Conservation (phyloP, 2,888 invertebrate genomes). For the Caenorhabditis doughertyi region DNA sequence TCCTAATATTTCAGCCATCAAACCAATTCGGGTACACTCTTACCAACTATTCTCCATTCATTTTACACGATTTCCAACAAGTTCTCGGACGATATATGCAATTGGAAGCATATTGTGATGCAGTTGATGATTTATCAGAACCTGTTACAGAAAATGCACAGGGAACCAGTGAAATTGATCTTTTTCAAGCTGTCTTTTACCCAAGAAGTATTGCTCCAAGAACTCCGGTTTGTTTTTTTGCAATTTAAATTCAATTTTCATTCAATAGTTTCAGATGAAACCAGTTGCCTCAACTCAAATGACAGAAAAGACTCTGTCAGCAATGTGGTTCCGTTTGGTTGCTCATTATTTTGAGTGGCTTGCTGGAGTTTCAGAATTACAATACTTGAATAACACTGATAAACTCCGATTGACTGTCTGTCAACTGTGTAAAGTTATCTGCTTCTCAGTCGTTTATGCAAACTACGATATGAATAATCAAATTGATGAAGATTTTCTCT, state of each 20-base stretch:
- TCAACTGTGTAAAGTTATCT: conserved; percentile 64
- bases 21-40: conserved; percentile 43
- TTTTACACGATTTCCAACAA: conserved; percentile 28
- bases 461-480: conserved; percentile 38
- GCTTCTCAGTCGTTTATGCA: conserved; percentile 55
- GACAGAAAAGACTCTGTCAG: conserved; percentile 44
- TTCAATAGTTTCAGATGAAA: conserved; percentile 37
- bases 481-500: conserved; percentile 27
- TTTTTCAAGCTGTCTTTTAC: conserved; percentile 52
- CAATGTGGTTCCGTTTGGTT: conserved; percentile 68
- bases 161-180: conserved; percentile 16
- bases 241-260: not conserved
- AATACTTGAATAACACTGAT: conserved; percentile 46
- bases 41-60: conserved; percentile 24
- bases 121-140: conserved; percentile 21
- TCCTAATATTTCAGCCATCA: conserved; percentile 28
- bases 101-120: conserved; percentile 51
- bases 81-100: conserved; percentile 20
- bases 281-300: conserved; percentile 30
- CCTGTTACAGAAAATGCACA: not conserved
- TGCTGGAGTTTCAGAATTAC: conserved; percentile 61
- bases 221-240: conserved; percentile 32
- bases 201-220: conserved; percentile 55
- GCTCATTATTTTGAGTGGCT: conserved; percentile 68
- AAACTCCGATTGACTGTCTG: conserved; percentile 58